Percentiles rank a stretch among this genome's conserved stretches.
Conservation (phyloP, 2,113 vertebrate genomes). For the Coptodon rendalli region DNA sequence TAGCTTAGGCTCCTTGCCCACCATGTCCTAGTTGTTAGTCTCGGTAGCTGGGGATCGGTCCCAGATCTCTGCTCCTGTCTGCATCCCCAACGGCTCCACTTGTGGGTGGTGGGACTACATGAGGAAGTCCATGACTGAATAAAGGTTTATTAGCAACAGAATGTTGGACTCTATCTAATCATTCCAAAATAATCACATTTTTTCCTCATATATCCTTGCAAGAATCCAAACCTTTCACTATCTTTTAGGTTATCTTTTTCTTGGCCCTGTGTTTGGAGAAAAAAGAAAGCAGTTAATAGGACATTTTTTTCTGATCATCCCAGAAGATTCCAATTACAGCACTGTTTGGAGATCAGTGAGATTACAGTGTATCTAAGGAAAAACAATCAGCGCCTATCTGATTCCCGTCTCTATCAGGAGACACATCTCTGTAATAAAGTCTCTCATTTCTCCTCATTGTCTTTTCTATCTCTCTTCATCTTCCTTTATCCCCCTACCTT, state of each 20-base stretch:
- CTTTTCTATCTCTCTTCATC: background rate
- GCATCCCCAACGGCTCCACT: background rate
- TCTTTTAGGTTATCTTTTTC: slow-evolving; percentile 12
- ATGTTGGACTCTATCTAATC: background rate
- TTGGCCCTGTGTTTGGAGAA: slow-evolving; percentile 35
- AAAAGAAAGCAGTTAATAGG: slow-evolving; percentile 51
- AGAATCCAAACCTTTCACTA: slow-evolving; percentile 11
- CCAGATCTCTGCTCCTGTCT: background rate
- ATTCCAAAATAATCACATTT: background rate
- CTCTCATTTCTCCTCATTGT: slow-evolving; percentile 38
- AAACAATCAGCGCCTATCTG: slow-evolving; percentile 78
- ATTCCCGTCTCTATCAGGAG: slow-evolving; percentile 61
- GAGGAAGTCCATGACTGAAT: background rate
- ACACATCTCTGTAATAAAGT: slow-evolving; percentile 59
- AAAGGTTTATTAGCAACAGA: background rate
- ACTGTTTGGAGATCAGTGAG: slow-evolving; percentile 66
- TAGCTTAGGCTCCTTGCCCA: background rate
- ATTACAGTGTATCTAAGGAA: slow-evolving; percentile 73
- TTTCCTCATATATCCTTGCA: background rate
- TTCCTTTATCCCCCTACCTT: slow-evolving; percentile 10
- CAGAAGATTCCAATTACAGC: slow-evolving; percentile 75
- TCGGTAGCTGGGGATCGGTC: background rate
- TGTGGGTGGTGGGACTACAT: background rate
- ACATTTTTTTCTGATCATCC: slow-evolving; percentile 59
- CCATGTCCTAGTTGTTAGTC: background rate